Evolutionary conservation across 2,888 invertebrate genomes (phyloP), one percentile per base, ranked within the genome.

Genomic region (Macrophya alboannulata): DNA sequence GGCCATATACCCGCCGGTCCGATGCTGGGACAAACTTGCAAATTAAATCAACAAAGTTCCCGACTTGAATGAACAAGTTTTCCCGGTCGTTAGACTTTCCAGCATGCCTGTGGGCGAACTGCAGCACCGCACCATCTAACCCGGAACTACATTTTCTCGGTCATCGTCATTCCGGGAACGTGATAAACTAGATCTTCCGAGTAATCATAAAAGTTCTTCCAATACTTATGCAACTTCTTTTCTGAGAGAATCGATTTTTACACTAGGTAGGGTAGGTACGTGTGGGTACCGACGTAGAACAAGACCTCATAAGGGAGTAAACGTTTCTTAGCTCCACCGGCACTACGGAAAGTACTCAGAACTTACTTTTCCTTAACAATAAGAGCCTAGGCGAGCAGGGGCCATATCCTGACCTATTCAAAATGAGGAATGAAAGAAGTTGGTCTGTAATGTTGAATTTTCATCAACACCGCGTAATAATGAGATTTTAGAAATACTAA

Each of bases 21-120:
- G 81, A 81, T 81, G 40, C 59, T 62, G 59, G 25, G 81, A 81
- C 59, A n/a, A 81, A 59, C 59, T 81, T 81, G 40, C 59, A 81
- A 81, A 81, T 81, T 81, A 81, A 81, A 62, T 81, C 81, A 62
- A 62, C 81, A 81, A 81, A 81, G 59, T 81, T 81, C 81, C 81
- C 81, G 81, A 51, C 81, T 81, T 81, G 81, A 81, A 81, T 81
- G 81, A 81, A 81, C 51, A 81, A 81, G 81, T 81, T 81, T 81
- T 81, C 59, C 62, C 43, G 81, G 81, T 81, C 81, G 81, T 81
- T 81, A 81, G 81, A 81, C 81, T 40, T 51, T 62, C 62, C 40
- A 51, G 25, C 77, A 12, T 77, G 55, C 77, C 48, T 17, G n/a
- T 37, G 77, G 77, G 17, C 12, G 51, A 76, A 48, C 71, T 76